A percentile compares a stretch with the other conserved stretches of the same genome.
phyloP scores from a whole-genome alignment of 2,888 invertebrate genomes.

The Drosophila meridiana region DNA sequence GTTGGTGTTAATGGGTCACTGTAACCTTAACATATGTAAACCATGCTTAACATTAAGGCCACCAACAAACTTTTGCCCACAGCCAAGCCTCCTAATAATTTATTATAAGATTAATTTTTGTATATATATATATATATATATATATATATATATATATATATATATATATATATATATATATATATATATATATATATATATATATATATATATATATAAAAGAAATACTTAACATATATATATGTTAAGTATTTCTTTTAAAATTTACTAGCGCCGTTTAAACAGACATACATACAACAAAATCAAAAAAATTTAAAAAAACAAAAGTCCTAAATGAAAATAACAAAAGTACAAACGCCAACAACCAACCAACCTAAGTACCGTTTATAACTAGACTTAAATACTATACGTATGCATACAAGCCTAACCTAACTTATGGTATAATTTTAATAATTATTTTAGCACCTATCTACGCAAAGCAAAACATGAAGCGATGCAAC shows the following conservation, averaged over 20 bases:
- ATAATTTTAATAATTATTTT: slow-evolving; percentile 58
- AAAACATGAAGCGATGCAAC: slow-evolving; percentile 36
- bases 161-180: too few species aligned
- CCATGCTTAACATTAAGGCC: slow-evolving; percentile 43
- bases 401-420: slow-evolving; percentile 32
- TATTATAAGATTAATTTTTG: slow-evolving; percentile 49
- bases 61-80: slow-evolving; percentile 55
- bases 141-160: too few species aligned
- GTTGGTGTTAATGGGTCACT: slow-evolving; percentile 31
- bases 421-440: slow-evolving; percentile 52
- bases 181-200: too few species aligned
- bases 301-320: slow-evolving; percentile 1
- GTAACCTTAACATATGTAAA: slow-evolving; percentile 38
- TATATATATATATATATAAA: too few species aligned
- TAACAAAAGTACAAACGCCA: slow-evolving; percentile 80
- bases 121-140: slow-evolving; percentile 45
- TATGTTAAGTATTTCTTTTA: slow-evolving; percentile 74
- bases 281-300: slow-evolving; percentile 31
- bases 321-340: slow-evolving; percentile 79
- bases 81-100: slow-evolving; percentile 56
- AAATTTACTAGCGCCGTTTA: slow-evolving; percentile 59
- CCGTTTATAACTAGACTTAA: slow-evolving; percentile 67
- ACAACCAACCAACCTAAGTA: slow-evolving; percentile 80
- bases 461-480: slow-evolving; percentile 64
- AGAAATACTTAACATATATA: slow-evolving; percentile 19